Percentiles rank a stretch among this genome's conserved stretches.
These are phyloP conservation scores for Ispidina lecontei DNA, from an alignment of 2,797 vertebrate genomes.

Conservation along the genomic window DNA sequence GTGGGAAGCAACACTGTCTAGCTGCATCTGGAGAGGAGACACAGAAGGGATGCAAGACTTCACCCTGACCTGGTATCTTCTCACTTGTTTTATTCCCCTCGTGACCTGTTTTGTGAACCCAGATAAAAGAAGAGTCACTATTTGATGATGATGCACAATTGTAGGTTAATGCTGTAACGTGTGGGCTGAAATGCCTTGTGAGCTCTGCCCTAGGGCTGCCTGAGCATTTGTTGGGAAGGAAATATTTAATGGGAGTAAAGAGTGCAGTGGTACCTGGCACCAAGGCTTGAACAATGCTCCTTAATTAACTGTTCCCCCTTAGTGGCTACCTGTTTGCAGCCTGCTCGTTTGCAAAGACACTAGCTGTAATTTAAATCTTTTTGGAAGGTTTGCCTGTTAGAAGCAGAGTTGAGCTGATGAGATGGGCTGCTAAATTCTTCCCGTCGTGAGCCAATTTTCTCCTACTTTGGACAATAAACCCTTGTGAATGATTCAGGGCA, in stretches of 20 bases:
- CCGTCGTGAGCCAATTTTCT: neutral
- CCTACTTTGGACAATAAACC: neutral
- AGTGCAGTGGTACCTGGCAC: neutral
- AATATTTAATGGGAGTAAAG: neutral
- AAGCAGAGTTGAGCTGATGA: neutral
- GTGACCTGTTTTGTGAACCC: slow-evolving; percentile 13
- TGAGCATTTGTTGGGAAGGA: neutral
- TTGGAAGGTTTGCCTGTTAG: neutral
- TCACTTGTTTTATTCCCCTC: neutral
- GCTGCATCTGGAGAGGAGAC: neutral
- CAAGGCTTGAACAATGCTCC: neutral
- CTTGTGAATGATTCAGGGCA: slow-evolving; percentile 18
- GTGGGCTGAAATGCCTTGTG: neutral
- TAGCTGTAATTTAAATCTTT: neutral
- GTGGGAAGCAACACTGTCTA: neutral
- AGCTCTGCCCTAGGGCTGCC: neutral
- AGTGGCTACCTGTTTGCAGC: neutral
- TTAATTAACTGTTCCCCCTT: neutral
- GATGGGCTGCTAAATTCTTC: slow-evolving; percentile 29
- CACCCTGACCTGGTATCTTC: neutral
- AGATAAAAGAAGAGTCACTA: neutral
- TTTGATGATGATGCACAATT: slow-evolving; percentile 27
- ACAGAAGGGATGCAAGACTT: neutral
- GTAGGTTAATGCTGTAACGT: slow-evolving; percentile 25
- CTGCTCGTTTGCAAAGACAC: neutral